phyloP scores from a whole-genome alignment of 1,140 invertebrate species.

The Delia radicum region DNA sequence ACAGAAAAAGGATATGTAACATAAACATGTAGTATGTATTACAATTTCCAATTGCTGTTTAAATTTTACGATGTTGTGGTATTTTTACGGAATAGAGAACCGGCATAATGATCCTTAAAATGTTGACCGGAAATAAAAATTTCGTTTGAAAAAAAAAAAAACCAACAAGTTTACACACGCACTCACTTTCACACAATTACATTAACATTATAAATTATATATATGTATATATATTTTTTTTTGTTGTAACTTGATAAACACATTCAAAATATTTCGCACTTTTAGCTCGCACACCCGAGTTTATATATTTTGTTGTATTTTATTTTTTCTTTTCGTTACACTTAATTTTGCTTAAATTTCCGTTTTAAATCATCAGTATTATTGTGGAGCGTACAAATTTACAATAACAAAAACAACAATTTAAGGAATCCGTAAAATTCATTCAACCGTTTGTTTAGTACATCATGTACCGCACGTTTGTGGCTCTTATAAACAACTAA shows the following conservation, averaged over 20 bases:
- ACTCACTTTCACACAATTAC: not conserved
- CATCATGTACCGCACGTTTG: not conserved
- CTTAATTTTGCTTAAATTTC: not conserved
- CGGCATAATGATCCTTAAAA: not conserved
- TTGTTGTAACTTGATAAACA: not conserved
- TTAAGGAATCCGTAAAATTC: not conserved
- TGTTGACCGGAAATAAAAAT: not conserved
- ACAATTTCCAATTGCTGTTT: not conserved
- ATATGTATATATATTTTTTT: not conserved
- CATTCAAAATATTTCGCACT: not conserved
- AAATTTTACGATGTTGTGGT: no score
- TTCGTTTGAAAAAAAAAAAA: not conserved
- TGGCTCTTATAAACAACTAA: not conserved
- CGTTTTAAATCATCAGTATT: not conserved
- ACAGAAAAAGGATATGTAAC: not conserved
- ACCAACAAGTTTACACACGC: not conserved
- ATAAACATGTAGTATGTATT: not conserved
- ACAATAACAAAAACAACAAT: not conserved
- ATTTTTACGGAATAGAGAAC: not conserved
- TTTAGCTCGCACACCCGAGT: not conserved
- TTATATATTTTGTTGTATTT: no score
- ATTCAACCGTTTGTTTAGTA: not conserved
- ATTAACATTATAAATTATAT: not conserved
- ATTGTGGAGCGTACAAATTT: not conserved
- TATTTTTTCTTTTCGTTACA: not conserved